A percentile compares a stretch with the other conserved stretches of the same genome.
These are phyloP conservation scores for Ranitomeya imitator DNA, from an alignment of 2,113 vertebrate genomes.

Conservation along the genomic window DNA sequence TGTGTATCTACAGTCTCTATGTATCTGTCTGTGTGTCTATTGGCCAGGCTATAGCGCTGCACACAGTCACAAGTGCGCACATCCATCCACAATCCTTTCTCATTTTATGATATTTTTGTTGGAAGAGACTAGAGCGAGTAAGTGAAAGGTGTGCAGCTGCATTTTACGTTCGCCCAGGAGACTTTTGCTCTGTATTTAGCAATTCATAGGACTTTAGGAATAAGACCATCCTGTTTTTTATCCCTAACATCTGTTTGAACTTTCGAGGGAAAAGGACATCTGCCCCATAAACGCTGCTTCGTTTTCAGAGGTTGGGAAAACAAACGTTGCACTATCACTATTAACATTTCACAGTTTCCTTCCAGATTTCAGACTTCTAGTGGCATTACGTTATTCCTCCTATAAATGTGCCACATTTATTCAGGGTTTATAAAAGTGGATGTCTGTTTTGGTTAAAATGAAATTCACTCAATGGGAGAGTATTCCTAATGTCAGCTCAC, in stretches of 20 bases:
- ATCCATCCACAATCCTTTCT: background rate
- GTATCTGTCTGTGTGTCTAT: no score
- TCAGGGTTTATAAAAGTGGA: background rate
- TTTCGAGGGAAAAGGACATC: conserved; percentile 49
- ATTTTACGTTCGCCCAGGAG: conserved; percentile 50
- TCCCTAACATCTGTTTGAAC: conserved; percentile 58
- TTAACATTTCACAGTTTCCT: conserved; percentile 37
- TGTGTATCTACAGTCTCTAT: no score
- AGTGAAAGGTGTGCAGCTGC: conserved; percentile 54
- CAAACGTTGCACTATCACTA: conserved; percentile 38
- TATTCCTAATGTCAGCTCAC: no score
- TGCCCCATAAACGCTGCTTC: conserved; percentile 44
- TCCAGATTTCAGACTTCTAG: background rate
- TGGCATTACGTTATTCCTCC: conserved; percentile 14
- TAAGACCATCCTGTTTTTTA: conserved; percentile 48
- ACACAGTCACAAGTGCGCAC: background rate
- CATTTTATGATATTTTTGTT: conserved; percentile 36
- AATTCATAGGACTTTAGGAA: conserved; percentile 51
- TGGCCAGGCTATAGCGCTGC: background rate
- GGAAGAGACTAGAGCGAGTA: conserved; percentile 25
- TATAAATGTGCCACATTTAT: conserved; percentile 3
- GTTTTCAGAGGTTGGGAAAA: conserved; percentile 51
- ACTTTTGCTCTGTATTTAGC: conserved; percentile 37
- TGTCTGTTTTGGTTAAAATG: background rate
- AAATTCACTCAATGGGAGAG: background rate